Evolutionary conservation across 2,113 vertebrate genomes (phyloP), one percentile per base, ranked within the genome.

Genomic region (Centrocercus urophasianus): DNA sequence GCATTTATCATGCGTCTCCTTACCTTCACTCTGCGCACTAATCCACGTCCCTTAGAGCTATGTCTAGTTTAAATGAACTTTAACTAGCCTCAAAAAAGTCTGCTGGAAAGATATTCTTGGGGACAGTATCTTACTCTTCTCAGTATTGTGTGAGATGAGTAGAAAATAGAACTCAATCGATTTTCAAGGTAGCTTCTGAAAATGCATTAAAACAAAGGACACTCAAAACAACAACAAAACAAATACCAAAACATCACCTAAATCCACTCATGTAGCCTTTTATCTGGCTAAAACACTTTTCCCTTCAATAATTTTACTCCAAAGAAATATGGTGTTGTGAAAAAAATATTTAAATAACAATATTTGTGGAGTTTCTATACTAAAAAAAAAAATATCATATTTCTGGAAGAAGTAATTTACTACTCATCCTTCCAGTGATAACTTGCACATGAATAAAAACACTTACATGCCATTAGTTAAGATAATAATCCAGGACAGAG

Each of bases 21-120:
- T 71, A 93, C 83, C 47, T 91, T 95, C 76, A 88, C 16, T 83
- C 34, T 89, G 56, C 18, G 18, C 34, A 81, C 50, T 40, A 86
- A 57, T 57, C 15, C 15, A 30, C 27, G 38, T 92, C n/a, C 42
- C 36, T 66, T 43, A 52, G 27, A 90, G 15, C 28, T 74, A 10
- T 2, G 2, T 16, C 28, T 85, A 19, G 17, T 67, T 75, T 67
- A 48, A n/a, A 27, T n/a, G 34, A 91, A 81, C 61, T 88, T 87
- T 81, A 86, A 83, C 19, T 63, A 81, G 25, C 4, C 61, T 80
- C 45, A 59, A 65, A 83, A 72, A 89, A n/a, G 7, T 70, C 10
- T 43, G 89, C 74, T 83, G 14, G 32, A 70, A 63, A 52, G 11
- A 1, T 63, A 50, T 56, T 83, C 16, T 21, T 77, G 19, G 11